Evolutionary conservation across 2,113 vertebrate genomes (phyloP).

Genomic region (Phylloscopus trochiloides): DNA sequence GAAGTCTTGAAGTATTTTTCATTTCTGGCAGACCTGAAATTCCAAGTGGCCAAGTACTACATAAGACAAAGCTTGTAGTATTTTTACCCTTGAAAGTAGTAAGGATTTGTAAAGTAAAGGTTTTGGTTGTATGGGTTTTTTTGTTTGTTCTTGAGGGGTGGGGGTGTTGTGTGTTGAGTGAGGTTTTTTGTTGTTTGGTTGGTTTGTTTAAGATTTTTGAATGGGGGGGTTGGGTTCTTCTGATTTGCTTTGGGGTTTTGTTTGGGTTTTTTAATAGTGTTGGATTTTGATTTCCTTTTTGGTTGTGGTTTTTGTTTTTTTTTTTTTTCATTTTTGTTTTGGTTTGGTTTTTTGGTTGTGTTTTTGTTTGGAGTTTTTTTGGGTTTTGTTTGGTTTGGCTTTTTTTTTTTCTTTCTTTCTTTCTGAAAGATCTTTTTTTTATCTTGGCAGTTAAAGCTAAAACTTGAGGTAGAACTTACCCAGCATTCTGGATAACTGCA

Average conservation of each 20-base stretch:
- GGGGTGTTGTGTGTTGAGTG: background rate
- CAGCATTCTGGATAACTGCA: background rate
- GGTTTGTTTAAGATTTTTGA: background rate
- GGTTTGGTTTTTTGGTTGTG: rapidly evolving
- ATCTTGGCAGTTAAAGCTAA: background rate
- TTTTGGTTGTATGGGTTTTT: rapidly evolving
- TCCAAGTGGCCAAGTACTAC: background rate
- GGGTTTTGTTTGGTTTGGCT: background rate
- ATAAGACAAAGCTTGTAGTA: background rate
- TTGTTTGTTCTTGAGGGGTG: background rate
- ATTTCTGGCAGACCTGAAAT: background rate
- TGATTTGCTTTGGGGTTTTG: rapidly evolving
- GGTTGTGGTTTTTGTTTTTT: background rate
- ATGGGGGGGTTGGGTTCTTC: rapidly evolving
- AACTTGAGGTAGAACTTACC: background rate
- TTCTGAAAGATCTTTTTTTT: background rate
- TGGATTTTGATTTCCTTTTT: background rate
- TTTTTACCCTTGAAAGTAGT: background rate
- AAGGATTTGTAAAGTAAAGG: background rate
- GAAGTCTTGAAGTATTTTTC: background rate
- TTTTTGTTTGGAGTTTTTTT: background rate
- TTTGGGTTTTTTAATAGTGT: background rate
- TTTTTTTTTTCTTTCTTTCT: no score
- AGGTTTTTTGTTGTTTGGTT: background rate
- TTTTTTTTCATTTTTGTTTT: no score